Percentiles rank a stretch among this genome's conserved stretches.
These are phyloP conservation scores for Aphaenogaster ashmeadi DNA, from an alignment of 1,140 invertebrate genomes.

Conservation along the genomic window DNA sequence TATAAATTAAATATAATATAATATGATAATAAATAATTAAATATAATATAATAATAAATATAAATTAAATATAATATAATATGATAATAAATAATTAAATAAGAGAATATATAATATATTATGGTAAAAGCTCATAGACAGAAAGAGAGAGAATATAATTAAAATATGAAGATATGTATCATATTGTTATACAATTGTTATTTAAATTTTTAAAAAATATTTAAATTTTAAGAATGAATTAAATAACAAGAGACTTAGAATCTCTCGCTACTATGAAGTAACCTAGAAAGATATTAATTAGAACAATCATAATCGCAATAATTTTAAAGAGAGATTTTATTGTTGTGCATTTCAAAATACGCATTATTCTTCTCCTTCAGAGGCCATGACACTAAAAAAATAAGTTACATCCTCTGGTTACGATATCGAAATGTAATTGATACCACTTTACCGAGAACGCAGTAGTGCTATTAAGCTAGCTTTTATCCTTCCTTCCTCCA, in stretches of 20 bases:
- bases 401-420: slow-evolving; percentile 26
- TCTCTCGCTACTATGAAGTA: not conserved
- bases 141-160: not conserved
- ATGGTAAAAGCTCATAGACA: not conserved
- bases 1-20: not conserved
- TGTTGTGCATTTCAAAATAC: not conserved
- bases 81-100: not conserved
- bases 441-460: slow-evolving; percentile 41
- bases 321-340: not conserved
- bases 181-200: not conserved
- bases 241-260: not conserved
- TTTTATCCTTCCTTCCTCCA: not conserved
- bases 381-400: not conserved
- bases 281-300: not conserved
- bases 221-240: not conserved
- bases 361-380: not conserved
- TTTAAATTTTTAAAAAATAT: not conserved
- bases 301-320: not conserved
- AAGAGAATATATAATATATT: not conserved
- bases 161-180: not conserved
- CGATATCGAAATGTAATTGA: slow-evolving; percentile 62
- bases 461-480: slow-evolving; percentile 36
- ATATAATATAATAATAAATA: not conserved
- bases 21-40: not conserved
- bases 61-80: not conserved